phyloP scores from a whole-genome alignment of 2,888 invertebrate genomes.

The Sinodicranocentrus sp. region DNA sequence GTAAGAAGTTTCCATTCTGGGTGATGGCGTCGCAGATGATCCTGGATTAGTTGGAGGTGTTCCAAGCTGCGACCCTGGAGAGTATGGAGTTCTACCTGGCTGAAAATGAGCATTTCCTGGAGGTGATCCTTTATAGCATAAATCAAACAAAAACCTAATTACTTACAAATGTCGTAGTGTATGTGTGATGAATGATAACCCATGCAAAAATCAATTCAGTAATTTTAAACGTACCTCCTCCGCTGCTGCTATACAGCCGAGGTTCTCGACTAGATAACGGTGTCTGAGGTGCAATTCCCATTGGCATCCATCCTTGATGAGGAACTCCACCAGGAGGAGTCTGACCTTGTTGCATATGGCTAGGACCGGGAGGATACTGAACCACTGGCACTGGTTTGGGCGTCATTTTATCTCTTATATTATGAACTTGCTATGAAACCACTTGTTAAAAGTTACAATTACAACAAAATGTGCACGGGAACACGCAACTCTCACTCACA shows the following conservation, averaged over 20 bases:
- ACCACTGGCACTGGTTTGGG: constrained; percentile 35
- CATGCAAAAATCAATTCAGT: background rate
- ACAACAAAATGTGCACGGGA: background rate
- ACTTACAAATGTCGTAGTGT: background rate
- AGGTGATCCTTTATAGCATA: background rate
- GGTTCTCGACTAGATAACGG: constrained; percentile 52
- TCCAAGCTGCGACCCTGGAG: constrained; percentile 15
- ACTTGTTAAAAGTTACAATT: background rate
- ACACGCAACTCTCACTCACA: background rate
- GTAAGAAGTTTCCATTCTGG: constrained; percentile 40
- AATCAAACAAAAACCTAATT: background rate
- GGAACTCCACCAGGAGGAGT: constrained; percentile 36
- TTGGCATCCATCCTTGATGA: constrained; percentile 21
- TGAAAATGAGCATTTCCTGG: constrained; percentile 4
- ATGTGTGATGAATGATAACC: background rate
- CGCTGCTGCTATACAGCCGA: constrained; percentile 26
- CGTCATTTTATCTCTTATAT: constrained; percentile 6
- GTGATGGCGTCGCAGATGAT: background rate
- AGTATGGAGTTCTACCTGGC: constrained; percentile 7
- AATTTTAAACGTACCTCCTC: background rate
- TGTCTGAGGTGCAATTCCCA: constrained; percentile 34
- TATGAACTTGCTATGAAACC: too few species aligned
- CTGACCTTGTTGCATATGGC: constrained; percentile 14
- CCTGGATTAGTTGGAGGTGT: constrained; percentile 27
- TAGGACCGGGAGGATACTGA: constrained; percentile 37